These are phyloP conservation scores for Mustelus asterias DNA, from an alignment of 2,113 vertebrate genomes.

Conservation along the genomic window DNA sequence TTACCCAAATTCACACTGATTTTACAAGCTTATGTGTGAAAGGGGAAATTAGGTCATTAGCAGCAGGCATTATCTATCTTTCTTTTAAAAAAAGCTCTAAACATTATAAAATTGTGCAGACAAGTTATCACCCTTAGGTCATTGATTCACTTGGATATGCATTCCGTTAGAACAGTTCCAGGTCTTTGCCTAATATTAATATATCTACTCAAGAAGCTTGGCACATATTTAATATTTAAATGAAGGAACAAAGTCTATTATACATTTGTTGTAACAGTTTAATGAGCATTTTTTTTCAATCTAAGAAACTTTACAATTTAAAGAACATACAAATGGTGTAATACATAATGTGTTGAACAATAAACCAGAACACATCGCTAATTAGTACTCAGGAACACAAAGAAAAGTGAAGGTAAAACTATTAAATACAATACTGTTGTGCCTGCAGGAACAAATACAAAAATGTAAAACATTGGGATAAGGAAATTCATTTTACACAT, in stretches of 20 bases:
- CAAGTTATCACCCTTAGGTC: not conserved
- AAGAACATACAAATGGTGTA: slow-evolving; percentile 37
- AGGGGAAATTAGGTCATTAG: not conserved
- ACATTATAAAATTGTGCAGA: not conserved
- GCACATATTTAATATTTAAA: slow-evolving; percentile 2
- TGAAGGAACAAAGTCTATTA: not conserved
- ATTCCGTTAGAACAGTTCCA: not conserved
- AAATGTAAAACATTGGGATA: slow-evolving; percentile 31
- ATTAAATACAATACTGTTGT: slow-evolving; percentile 35
- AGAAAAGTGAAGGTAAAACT: slow-evolving; percentile 32
- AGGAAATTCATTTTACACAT: slow-evolving; percentile 36
- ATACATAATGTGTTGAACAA: slow-evolving; percentile 35
- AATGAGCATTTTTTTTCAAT: slow-evolving; percentile 34
- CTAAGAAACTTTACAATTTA: slow-evolving; percentile 38
- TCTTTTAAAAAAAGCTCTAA: not conserved
- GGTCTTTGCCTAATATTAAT: not conserved
- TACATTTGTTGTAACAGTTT: slow-evolving; percentile 37
- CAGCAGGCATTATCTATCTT: too few relatives aligned
- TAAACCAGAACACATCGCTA: slow-evolving; percentile 32
- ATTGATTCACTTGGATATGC: not conserved
- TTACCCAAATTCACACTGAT: not conserved
- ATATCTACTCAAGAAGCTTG: not conserved
- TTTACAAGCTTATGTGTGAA: not conserved
- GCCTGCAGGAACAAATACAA: slow-evolving; percentile 37
- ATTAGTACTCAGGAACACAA: slow-evolving; percentile 35